Evolutionary conservation across 2,888 invertebrate genomes (phyloP), one percentile per base, ranked within the genome.

Genomic region (Muscina levida): DNA sequence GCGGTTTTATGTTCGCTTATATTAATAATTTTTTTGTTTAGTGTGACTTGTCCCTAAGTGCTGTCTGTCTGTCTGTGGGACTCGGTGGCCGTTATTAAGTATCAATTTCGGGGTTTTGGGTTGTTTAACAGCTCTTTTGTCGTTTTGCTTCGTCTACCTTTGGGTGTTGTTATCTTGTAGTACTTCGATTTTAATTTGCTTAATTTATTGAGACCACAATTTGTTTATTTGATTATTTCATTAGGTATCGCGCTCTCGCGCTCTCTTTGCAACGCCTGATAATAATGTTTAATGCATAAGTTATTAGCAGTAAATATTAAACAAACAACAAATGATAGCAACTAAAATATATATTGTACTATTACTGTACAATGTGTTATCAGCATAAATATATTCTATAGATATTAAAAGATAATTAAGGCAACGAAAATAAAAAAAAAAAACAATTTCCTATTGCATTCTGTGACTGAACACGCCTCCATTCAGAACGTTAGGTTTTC

Each of bases 1-100:
- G 76, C 73, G 76, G 79, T 82, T 66, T 82, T 57, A 26, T 51
- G 42, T 15, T 72, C 39, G 56, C 26, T 65, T 48, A n/a, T n/a
- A n/a, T n/a, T n/a, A n/a, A n/a, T n/a, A n/a, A n/a, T n/a, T n/a
- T n/a, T 62, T 39, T n/a, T 37, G 39, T 19, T 13, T 53, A 11
- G 31, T 31, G 31, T 31, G 31, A 31, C 31, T 31, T 31, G 31
- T 31, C 31, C 8, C 4, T 5, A 31, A 31, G 31, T 31, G 31
- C 31, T 31, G 31, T 31, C 31, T 31, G 31, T 31, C 4, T 56
- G 11, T 31, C 37, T 44, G 15, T 42, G 19, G 11, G 13, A 22
- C 42, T 71, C 44, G 39, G n/a, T 71, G 42, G n/a, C 46, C 46
- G 46, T 46, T 51, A 57, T 53, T 37, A 26, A 4, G n/a, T 42